A percentile compares a stretch with the other conserved stretches of the same genome.
Evolutionary conservation across 2,113 vertebrate genomes (phyloP).

Genomic region (Alethe diademata): DNA sequence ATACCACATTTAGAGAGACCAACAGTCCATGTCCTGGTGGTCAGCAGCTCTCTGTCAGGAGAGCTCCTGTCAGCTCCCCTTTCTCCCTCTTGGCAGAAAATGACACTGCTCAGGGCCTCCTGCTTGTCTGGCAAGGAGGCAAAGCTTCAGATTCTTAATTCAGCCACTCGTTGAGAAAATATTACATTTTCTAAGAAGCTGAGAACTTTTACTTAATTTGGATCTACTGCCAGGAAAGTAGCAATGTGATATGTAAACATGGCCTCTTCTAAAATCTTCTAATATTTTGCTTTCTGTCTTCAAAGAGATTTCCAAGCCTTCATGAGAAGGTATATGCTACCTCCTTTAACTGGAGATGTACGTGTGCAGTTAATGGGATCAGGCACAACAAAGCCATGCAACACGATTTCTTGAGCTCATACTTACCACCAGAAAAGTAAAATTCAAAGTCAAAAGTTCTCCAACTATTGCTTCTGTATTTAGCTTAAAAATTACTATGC

Average conservation of each 20-base stretch:
- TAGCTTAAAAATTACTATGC: not conserved
- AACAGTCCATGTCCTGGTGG: not conserved
- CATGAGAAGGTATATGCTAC: not conserved
- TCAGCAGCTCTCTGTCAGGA: not conserved
- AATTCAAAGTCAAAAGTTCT: not conserved
- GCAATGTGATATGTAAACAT: not conserved
- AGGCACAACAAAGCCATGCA: not conserved
- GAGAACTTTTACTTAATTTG: not conserved
- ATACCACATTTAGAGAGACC: not conserved
- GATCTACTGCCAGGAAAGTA: not conserved
- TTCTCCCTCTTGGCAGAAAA: not conserved
- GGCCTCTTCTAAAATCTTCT: not conserved
- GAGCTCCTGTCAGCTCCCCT: not conserved
- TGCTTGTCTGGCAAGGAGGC: not conserved
- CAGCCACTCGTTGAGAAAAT: not conserved
- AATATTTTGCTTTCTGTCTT: not conserved
- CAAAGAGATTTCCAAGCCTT: not conserved
- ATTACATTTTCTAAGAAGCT: not conserved
- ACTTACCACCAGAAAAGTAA: not conserved
- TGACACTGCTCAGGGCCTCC: not conserved
- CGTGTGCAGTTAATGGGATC: rapidly evolving
- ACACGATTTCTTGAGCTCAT: not conserved
- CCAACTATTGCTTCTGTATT: not conserved
- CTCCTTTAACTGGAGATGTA: not conserved
- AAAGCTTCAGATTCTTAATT: not conserved